phyloP scores from a whole-genome alignment of 2,113 vertebrate genomes.

The Malurus elegans region DNA sequence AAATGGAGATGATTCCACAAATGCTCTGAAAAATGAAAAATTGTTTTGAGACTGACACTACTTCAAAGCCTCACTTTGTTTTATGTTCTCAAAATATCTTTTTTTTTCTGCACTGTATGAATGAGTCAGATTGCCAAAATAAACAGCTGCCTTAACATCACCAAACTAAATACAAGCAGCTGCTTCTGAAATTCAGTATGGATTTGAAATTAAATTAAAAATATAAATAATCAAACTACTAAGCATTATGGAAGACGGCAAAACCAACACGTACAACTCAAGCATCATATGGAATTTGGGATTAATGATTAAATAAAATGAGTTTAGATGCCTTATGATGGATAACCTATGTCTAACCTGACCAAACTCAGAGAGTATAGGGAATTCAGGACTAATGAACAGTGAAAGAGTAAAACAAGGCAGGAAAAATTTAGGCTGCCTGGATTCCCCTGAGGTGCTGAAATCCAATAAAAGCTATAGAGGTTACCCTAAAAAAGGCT shows the following conservation, averaged over 20 bases:
- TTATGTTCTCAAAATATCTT: background rate
- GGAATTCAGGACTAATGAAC: background rate
- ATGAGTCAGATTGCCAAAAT: background rate
- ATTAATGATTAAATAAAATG: background rate
- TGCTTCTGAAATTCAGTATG: background rate
- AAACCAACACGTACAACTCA: background rate
- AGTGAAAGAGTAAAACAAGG: background rate
- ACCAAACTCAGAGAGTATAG: background rate
- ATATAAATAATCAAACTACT: background rate
- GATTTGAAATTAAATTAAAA: background rate
- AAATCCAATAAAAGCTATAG: background rate
- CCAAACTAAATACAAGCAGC: background rate
- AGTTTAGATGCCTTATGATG: background rate
- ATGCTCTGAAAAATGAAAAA: background rate
- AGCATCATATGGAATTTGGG: background rate
- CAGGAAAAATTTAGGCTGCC: background rate
- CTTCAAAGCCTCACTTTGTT: background rate
- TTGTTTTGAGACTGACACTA: background rate
- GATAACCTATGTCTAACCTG: background rate
- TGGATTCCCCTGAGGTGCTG: background rate
- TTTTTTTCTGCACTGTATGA: background rate
- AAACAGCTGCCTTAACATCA: background rate
- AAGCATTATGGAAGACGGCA: background rate
- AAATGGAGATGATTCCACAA: background rate
- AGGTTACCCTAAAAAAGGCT: background rate